Evolutionary conservation across 2,797 vertebrate species (phyloP).

Genomic region (Peromyscus aztecus): DNA sequence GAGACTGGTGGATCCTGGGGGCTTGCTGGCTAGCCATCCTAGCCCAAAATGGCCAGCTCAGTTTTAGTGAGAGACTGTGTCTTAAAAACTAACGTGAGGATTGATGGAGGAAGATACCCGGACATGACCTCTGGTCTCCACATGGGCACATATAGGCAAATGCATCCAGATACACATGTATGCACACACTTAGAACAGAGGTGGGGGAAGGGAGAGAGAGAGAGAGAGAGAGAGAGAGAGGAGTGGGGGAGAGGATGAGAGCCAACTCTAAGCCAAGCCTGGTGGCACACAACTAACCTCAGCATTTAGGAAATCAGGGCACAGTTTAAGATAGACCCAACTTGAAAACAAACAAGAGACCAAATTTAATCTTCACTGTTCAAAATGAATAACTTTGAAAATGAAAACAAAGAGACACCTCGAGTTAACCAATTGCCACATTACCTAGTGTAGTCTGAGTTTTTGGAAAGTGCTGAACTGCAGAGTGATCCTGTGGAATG

Average conservation of each 20-base stretch:
- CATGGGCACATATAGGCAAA: neutral
- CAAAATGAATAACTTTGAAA: slow-evolving; percentile 27
- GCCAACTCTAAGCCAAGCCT: neutral
- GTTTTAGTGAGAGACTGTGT: neutral
- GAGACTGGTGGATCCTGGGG: neutral
- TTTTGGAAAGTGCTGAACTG: neutral
- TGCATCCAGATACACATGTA: neutral
- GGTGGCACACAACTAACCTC: neutral
- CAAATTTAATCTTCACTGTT: neutral
- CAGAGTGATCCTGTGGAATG: neutral
- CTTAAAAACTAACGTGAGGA: neutral
- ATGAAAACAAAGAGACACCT: slow-evolving; percentile 17
- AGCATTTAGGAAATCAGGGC: neutral
- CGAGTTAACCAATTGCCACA: neutral
- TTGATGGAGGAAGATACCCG: neutral
- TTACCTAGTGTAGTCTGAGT: neutral
- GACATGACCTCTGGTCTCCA: neutral
- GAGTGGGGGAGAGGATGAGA: neutral
- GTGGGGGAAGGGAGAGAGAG: neutral
- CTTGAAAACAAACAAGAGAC: neutral
- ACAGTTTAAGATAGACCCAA: neutral
- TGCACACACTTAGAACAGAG: neutral
- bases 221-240: neutral
- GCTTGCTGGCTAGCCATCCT: neutral
- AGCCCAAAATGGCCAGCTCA: too few relatives aligned